Base-by-base conservation (phyloP, 2,888 invertebrate species). In the Chrysomela aeneicollis region DNA sequence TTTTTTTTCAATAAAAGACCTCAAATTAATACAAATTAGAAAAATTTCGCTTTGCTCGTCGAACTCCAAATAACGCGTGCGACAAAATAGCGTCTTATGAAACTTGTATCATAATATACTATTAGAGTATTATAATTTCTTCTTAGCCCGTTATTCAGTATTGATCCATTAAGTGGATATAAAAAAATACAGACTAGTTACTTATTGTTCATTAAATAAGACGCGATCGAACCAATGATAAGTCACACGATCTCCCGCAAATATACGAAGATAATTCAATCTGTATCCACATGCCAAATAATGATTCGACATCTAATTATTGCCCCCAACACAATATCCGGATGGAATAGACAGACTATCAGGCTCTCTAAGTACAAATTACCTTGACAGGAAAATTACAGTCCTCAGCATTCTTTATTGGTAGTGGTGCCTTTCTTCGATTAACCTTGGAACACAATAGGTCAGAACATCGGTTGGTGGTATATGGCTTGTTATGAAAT, bases 391-490 rank as follows among this genome's bases (percentile, higher is more conserved):
- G 35, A 35, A 35, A 35, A 35, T 35, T 35, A 35, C 35, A 35
- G 35, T 35, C 9, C 35, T 35, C 35, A 6, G 9, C 35, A 35
- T 35, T 35, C 21, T 21, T 53, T 35, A 17, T 9, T 53, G 10
- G 17, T 35, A 26, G 12, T 18, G 12, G 53, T 32, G 35, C 53
- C 53, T 53, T 53, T 53, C 53, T 53, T 53, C 53, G 35, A 53
- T 53, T 53, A 53, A 53, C 53, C 53, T 53, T 53, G 53, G 35
- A 26, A 35, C 12, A 18, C 53, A 53, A 53, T 53, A 35, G 53
- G 53, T 53, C 53, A 53, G 53, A 53, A 32, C 53, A 53, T 53
- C 53, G 53, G 53, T 53, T 35, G 53, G 53, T 53, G 53, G 53
- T 53, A 53, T 53, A 53, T 53, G 53, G 35, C 35, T 32, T 15